These are phyloP conservation scores for Pagetopsis macropterus DNA, from an alignment of 2,797 vertebrate genomes.

Conservation along the genomic window DNA sequence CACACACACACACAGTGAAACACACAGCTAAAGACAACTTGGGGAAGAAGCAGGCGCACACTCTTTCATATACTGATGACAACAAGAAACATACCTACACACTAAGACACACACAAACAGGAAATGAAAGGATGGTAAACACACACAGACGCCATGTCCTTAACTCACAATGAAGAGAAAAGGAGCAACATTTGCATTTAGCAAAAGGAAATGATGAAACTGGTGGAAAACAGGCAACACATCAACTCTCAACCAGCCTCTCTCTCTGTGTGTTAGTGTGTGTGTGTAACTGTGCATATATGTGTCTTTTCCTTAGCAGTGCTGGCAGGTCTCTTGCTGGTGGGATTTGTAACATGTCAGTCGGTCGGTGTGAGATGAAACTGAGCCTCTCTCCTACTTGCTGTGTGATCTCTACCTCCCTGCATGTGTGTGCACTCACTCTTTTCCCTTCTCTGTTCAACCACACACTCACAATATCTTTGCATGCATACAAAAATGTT, in stretches of 20 bases:
- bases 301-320: conserved; percentile 21
- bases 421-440: conserved; percentile 9
- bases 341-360: conserved; percentile 66
- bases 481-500: conserved; percentile 5
- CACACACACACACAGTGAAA: conserved; percentile 9
- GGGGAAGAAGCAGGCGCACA: conserved; percentile 29
- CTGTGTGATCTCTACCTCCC: conserved; percentile 48
- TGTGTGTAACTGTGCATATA: background rate
- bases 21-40: conserved; percentile 43
- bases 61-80: conserved; percentile 32
- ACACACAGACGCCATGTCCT: conserved; percentile 12
- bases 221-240: conserved; percentile 53
- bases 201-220: conserved; percentile 70
- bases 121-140: too few species aligned
- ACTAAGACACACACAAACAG: background rate
- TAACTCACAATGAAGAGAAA: conserved; percentile 37
- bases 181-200: conserved; percentile 51
- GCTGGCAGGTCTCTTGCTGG: conserved; percentile 57
- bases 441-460: background rate
- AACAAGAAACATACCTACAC: conserved; percentile 17
- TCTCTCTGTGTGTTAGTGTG: background rate
- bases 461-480: conserved; percentile 1
- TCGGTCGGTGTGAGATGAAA: conserved; percentile 49
- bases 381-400: conserved; percentile 43
- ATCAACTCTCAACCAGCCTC: conserved; percentile 43